Evolutionary conservation across 2,113 vertebrate genomes (phyloP).

Genomic region (Apodemus sylvaticus): DNA sequence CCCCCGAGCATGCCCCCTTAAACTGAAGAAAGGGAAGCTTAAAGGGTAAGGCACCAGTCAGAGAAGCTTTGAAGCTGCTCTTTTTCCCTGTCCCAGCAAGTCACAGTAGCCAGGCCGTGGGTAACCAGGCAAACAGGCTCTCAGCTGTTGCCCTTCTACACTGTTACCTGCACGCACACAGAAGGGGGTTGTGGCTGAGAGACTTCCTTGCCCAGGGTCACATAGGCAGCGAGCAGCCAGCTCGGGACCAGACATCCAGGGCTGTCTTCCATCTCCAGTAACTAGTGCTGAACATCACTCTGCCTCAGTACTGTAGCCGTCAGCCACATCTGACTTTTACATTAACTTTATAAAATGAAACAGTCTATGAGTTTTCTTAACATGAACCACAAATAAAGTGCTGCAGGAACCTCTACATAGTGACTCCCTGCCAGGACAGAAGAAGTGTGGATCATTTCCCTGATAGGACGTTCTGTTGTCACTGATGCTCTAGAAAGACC

Average conservation of each 20-base stretch:
- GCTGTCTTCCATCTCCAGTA: not conserved
- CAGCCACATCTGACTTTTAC: not conserved
- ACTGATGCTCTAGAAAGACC: not conserved
- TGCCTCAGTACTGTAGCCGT: not conserved
- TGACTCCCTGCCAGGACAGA: not conserved
- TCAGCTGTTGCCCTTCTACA: not conserved
- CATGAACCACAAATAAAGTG: not conserved
- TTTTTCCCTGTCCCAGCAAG: not conserved
- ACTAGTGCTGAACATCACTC: not conserved
- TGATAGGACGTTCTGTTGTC: too few relatives aligned
- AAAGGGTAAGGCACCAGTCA: not conserved
- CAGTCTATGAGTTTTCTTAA: not conserved
- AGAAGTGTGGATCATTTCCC: fast-evolving
- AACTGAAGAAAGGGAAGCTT: not conserved
- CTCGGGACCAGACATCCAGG: not conserved
- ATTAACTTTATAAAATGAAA: not conserved
- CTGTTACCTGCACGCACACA: not conserved
- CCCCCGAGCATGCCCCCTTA: not conserved
- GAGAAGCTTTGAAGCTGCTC: not conserved
- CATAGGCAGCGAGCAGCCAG: too few relatives aligned
- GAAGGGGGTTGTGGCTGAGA: not conserved
- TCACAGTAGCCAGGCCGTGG: too few relatives aligned
- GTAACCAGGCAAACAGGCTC: too few relatives aligned
- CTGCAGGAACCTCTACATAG: too few relatives aligned
- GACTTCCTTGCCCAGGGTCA: not conserved